phyloP scores from a whole-genome alignment of 2,113 vertebrate genomes.

The Psilopogon haemacephalus region DNA sequence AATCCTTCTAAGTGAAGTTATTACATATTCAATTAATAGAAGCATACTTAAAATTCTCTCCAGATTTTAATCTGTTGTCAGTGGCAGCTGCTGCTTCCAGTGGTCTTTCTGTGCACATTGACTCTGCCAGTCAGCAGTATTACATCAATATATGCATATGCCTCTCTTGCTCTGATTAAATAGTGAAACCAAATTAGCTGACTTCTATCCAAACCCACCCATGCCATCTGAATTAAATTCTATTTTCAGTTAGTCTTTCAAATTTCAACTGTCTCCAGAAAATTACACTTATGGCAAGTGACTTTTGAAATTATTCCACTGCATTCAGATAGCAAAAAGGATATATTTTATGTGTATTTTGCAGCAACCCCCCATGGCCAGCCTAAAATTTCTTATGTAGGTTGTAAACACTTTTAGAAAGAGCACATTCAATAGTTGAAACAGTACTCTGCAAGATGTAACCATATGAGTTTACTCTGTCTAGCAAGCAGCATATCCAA shows the following conservation, averaged over 20 bases:
- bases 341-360: background rate
- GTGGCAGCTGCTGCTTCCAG: slow-evolving; percentile 3
- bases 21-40: slow-evolving; percentile 29
- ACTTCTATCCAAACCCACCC: background rate
- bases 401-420: background rate
- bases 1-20: slow-evolving; percentile 15
- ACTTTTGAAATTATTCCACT: background rate
- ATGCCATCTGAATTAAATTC: background rate
- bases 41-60: slow-evolving; percentile 3
- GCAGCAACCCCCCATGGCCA: background rate
- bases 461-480: background rate
- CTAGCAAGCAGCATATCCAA: background rate
- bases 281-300: background rate
- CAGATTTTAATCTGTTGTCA: slow-evolving; percentile 14
- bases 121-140: slow-evolving; percentile 4
- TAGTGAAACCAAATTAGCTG: background rate
- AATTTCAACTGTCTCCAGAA: background rate
- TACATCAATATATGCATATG: slow-evolving; percentile 47
- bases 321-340: background rate
- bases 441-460: background rate
- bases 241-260: background rate
- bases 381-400: background rate
- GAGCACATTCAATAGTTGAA: background rate
- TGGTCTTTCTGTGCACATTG: background rate
- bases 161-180: background rate